Conservation (phyloP, 2,888 invertebrate species). For the Platycheirus albimanus region DNA sequence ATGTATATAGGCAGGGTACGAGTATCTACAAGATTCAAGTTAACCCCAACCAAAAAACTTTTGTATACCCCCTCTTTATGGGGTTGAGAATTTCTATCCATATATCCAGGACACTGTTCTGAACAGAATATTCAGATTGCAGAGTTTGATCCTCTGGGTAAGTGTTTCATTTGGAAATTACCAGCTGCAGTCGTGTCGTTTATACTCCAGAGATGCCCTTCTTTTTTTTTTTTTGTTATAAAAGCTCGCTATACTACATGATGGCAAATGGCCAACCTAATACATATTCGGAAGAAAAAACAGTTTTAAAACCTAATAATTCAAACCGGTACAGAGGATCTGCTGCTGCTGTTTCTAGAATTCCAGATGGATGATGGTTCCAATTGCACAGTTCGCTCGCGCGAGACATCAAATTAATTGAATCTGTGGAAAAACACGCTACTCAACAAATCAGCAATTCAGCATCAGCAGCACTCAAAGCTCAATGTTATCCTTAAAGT, state of each 20-base stretch:
- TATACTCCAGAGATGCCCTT: not conserved
- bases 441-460: too few species aligned
- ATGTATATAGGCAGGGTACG: too few species aligned
- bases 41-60: not conserved
- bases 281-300: not conserved
- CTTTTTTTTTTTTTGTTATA: too few species aligned
- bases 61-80: not conserved
- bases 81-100: constrained; percentile 1
- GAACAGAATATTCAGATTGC: not conserved
- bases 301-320: constrained; percentile 41
- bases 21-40: not conserved
- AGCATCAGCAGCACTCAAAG: not conserved
- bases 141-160: constrained; percentile 40
- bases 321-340: constrained; percentile 21
- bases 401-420: constrained; percentile 54
- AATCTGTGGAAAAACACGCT: too few species aligned
- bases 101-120: not conserved
- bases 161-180: constrained; percentile 55
- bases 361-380: constrained; percentile 26
- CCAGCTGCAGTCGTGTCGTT: constrained; percentile 47
- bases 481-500: not conserved
- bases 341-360: constrained; percentile 17
- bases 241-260: not conserved
- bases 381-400: constrained; percentile 33
- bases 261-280: constrained; percentile 39